Conservation (phyloP, 1,140 invertebrate genomes). For the Conopomorpha cramerella region DNA sequence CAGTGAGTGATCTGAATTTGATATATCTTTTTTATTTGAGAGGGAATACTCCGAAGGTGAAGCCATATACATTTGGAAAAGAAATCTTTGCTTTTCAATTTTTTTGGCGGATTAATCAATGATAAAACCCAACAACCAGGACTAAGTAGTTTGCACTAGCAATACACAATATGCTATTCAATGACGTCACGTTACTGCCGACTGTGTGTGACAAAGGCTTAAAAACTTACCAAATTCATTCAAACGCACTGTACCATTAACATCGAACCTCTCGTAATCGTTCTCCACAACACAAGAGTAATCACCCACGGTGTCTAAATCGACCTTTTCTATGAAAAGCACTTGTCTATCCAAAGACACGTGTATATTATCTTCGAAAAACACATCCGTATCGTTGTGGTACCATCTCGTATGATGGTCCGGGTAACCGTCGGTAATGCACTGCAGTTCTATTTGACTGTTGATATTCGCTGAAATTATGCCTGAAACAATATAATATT, state of each 20-base stretch:
- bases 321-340: constrained; percentile 18
- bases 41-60: too few species aligned
- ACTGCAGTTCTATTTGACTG: constrained; percentile 22
- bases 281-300: constrained; percentile 33
- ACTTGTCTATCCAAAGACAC: constrained; percentile 14
- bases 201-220: too few species aligned
- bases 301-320: constrained; percentile 25
- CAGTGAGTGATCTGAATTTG: too few species aligned
- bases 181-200: too few species aligned
- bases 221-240: constrained; percentile 25
- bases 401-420: constrained; percentile 21
- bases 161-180: too few species aligned
- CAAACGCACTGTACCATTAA: constrained; percentile 20
- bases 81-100: too few species aligned
- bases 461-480: constrained; percentile 29
- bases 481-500: constrained; percentile 32
- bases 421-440: constrained; percentile 21
- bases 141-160: too few species aligned
- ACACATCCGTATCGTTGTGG: constrained; percentile 22
- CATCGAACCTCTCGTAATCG: constrained; percentile 20
- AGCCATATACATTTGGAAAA: too few species aligned
- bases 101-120: too few species aligned
- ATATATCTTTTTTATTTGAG: too few species aligned
- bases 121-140: too few species aligned
- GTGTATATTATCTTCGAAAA: constrained; percentile 8